Percentiles rank a stretch among this genome's conserved stretches.
Evolutionary conservation across 2,888 invertebrate species (phyloP).

Genomic region (Brachylomia viminalis): DNA sequence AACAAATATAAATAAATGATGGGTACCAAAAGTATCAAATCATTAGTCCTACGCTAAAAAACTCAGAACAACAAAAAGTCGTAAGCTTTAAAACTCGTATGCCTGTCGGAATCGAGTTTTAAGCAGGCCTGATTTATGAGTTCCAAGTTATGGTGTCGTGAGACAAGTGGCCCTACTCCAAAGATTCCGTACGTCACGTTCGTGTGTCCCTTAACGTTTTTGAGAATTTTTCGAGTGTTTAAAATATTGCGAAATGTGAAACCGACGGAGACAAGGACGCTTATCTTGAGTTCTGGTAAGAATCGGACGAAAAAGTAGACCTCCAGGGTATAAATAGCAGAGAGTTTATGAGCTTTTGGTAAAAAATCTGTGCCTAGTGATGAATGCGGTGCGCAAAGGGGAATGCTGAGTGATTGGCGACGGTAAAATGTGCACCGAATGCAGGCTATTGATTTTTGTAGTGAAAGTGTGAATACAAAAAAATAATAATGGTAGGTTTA

Average conservation of each 20-base stretch:
- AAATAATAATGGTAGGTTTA: background rate
- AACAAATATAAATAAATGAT: background rate
- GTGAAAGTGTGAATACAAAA: constrained; percentile 1
- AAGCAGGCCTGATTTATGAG: constrained; percentile 87
- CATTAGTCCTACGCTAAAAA: background rate
- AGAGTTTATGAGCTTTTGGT: constrained; percentile 40
- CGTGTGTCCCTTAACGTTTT: constrained; percentile 72
- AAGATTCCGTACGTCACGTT: constrained; percentile 76
- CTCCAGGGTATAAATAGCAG: constrained; percentile 45
- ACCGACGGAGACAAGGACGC: constrained; percentile 49
- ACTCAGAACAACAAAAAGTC: constrained; percentile 51
- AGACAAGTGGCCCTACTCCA: constrained; percentile 81
- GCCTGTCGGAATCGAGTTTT: constrained; percentile 75
- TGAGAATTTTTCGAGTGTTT: constrained; percentile 71
- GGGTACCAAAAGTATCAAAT: background rate
- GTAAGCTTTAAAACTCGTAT: constrained; percentile 66
- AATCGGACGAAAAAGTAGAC: constrained; percentile 39
- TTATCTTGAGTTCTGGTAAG: constrained; percentile 51
- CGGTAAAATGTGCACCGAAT: constrained; percentile 25
- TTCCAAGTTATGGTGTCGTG: constrained; percentile 79
- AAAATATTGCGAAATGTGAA: constrained; percentile 76
- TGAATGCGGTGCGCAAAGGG: constrained; percentile 25
- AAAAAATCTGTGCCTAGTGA: constrained; percentile 31
- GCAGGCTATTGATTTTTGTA: constrained; percentile 35
- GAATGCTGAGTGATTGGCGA: constrained; percentile 39